Conservation (phyloP, 2,888 invertebrate species). For the Sceliomorpha sp. region DNA sequence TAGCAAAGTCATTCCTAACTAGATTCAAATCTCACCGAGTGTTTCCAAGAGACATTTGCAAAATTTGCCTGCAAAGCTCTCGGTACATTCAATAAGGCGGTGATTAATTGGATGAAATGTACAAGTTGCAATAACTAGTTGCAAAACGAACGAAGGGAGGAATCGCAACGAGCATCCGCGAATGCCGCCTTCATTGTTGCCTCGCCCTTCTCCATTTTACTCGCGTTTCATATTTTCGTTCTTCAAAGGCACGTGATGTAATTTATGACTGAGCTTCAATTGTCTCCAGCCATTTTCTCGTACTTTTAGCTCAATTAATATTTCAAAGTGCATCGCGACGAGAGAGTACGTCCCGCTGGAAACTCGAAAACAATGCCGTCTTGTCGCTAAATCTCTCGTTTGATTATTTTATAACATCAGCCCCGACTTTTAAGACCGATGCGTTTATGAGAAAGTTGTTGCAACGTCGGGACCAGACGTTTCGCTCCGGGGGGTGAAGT, state of each 20-base stretch:
- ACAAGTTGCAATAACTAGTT: slow-evolving; percentile 48
- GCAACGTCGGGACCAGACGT: slow-evolving; percentile 17
- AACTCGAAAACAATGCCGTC: slow-evolving; percentile 36
- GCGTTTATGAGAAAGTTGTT: too few species aligned
- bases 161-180: slow-evolving; percentile 24
- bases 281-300: slow-evolving; percentile 33
- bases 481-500: too few species aligned
- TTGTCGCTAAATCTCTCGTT: slow-evolving; percentile 23
- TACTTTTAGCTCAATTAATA: slow-evolving; percentile 46
- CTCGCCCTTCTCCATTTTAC: not conserved
- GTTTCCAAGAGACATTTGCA: slow-evolving; percentile 37
- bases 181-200: slow-evolving; percentile 11
- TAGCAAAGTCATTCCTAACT: slow-evolving; percentile 50
- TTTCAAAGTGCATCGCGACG: slow-evolving; percentile 38
- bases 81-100: slow-evolving; percentile 41
- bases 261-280: slow-evolving; percentile 42
- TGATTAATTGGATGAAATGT: slow-evolving; percentile 49
- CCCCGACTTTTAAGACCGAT: too few species aligned
- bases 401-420: slow-evolving; percentile 27
- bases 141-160: slow-evolving; percentile 34
- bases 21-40: slow-evolving; percentile 47
- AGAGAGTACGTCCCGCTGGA: slow-evolving; percentile 30
- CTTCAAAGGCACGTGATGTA: slow-evolving; percentile 35
- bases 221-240: slow-evolving; percentile 33
- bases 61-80: slow-evolving; percentile 36